phyloP scores from a whole-genome alignment of 2,888 invertebrate species.

The Rhopalosiphum nymphaeae region DNA sequence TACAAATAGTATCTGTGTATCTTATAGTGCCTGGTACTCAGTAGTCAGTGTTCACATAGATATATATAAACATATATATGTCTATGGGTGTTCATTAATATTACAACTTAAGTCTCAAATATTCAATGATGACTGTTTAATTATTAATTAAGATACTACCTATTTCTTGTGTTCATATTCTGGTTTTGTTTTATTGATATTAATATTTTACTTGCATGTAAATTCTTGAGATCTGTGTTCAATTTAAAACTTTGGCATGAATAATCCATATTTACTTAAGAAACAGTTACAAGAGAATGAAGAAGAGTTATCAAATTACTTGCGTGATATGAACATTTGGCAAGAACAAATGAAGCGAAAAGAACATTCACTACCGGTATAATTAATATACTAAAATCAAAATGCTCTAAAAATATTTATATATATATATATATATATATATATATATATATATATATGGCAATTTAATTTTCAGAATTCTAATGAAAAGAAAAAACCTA shows the following conservation, averaged over 20 bases:
- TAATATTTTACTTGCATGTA: neutral
- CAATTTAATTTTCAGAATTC: constrained; percentile 21
- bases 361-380: constrained; percentile 64
- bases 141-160: neutral
- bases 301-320: constrained; percentile 78
- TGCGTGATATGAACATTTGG: constrained; percentile 67
- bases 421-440: neutral
- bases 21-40: neutral
- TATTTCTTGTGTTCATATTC: neutral
- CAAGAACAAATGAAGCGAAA: constrained; percentile 67
- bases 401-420: constrained; percentile 69
- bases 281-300: constrained; percentile 81
- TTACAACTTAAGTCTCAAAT: neutral
- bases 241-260: constrained; percentile 25
- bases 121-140: neutral
- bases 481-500: constrained; percentile 42
- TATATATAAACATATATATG: no score
- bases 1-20: no score
- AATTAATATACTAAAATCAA: constrained; percentile 15
- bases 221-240: neutral
- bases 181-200: neutral
- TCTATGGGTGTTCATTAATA: neutral
- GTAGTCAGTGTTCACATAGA: neutral
- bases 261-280: constrained; percentile 75
- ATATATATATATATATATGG: neutral